These are phyloP conservation scores for Oxyteleia sp. DNA, from an alignment of 2,888 invertebrate species.

Conservation along the genomic window DNA sequence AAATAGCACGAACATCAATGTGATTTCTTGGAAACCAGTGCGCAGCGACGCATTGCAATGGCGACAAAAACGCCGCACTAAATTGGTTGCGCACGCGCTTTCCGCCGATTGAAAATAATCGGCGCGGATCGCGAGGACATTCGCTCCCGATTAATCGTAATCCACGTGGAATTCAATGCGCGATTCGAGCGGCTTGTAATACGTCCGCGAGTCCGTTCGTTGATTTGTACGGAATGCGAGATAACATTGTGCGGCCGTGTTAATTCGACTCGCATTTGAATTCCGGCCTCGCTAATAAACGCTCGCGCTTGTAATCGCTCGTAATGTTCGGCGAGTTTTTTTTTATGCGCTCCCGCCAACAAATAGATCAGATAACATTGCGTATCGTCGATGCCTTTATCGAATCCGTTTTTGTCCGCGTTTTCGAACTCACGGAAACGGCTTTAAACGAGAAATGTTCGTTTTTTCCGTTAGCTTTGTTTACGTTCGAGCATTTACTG, in stretches of 20 bases:
- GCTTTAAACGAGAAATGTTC: constrained; percentile 2
- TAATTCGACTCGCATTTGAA: constrained; percentile 73
- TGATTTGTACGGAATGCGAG: constrained; percentile 75
- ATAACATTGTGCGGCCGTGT: constrained; percentile 76
- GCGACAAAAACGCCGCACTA: constrained; percentile 34
- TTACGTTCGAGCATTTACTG: too few species aligned
- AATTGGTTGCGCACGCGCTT: constrained; percentile 53
- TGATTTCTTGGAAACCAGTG: background rate
- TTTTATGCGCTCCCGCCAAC: constrained; percentile 24
- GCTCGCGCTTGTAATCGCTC: constrained; percentile 64
- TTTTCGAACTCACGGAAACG: constrained; percentile 48
- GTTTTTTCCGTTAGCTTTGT: too few species aligned
- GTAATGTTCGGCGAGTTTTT: constrained; percentile 35
- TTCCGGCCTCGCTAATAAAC: constrained; percentile 70
- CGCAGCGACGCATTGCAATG: background rate
- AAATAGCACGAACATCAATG: background rate
- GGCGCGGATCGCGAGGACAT: constrained; percentile 69
- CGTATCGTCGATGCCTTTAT: constrained; percentile 66
- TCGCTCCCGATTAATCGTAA: constrained; percentile 79
- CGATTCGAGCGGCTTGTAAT: constrained; percentile 74
- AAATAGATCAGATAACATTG: constrained; percentile 72
- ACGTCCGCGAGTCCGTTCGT: constrained; percentile 70
- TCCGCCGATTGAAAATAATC: constrained; percentile 58
- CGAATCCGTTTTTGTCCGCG: constrained; percentile 53
- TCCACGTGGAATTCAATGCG: constrained; percentile 77